Evolutionary conservation across 2,113 vertebrate species (phyloP).

Genomic region (Abramis brama): DNA sequence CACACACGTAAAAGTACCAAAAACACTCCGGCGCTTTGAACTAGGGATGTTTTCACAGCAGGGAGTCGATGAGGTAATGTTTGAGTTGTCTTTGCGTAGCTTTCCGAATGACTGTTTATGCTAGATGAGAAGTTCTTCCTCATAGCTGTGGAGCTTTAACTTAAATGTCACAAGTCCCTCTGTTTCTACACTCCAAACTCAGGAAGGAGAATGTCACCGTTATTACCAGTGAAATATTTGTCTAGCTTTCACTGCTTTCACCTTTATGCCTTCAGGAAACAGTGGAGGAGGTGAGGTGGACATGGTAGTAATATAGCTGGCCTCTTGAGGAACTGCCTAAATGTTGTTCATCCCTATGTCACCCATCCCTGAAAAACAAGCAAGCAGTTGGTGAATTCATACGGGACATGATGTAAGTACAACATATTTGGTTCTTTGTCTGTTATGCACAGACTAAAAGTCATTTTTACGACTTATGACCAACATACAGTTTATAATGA

Average conservation of each 20-base stretch:
- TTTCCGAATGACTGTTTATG: slow-evolving; percentile 61
- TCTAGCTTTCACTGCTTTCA: slow-evolving; percentile 51
- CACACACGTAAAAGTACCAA: slow-evolving; percentile 52
- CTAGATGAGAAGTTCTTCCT: slow-evolving; percentile 65
- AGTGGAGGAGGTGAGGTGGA: slow-evolving; percentile 44
- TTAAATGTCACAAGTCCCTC: slow-evolving; percentile 48
- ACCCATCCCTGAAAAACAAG: slow-evolving; percentile 30
- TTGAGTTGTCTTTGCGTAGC: slow-evolving; percentile 61
- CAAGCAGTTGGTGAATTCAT: background rate
- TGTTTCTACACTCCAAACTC: slow-evolving; percentile 47
- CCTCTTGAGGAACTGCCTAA: slow-evolving; percentile 46
- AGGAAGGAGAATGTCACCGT: slow-evolving; percentile 60
- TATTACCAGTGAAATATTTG: slow-evolving; percentile 59
- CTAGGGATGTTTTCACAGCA: slow-evolving; percentile 68
- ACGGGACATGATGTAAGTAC: background rate
- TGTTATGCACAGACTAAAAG: background rate
- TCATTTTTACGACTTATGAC: background rate
- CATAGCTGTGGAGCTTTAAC: slow-evolving; percentile 42
- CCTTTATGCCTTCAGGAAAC: slow-evolving; percentile 56
- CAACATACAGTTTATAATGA: background rate
- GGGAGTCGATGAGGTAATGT: slow-evolving; percentile 67
- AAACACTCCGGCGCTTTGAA: slow-evolving; percentile 66
- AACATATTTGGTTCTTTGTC: background rate
- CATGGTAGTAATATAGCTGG: slow-evolving; percentile 46
- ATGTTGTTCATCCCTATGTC: slow-evolving; percentile 46